Evolutionary conservation across 2,888 invertebrate species (phyloP).

Genomic region (Phaonia tiefii): DNA sequence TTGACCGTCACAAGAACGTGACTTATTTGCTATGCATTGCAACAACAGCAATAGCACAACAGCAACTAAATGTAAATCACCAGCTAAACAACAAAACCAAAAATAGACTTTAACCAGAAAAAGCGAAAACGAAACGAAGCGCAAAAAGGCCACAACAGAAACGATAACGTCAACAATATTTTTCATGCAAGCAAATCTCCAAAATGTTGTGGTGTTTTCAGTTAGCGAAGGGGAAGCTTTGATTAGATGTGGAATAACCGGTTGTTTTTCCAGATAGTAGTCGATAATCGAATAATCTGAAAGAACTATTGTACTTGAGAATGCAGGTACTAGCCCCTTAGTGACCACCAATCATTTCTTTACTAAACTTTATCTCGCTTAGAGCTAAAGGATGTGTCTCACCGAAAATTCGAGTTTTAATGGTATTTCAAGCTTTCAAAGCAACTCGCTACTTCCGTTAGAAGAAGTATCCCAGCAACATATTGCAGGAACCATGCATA

Average conservation of each 20-base stretch:
- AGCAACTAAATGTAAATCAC: slow-evolving; percentile 18
- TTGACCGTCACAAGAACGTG: slow-evolving; percentile 66
- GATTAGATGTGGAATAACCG: too few relatives aligned
- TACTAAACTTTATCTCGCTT: too few relatives aligned
- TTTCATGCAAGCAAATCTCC: slow-evolving; percentile 63
- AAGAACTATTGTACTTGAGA: too few relatives aligned
- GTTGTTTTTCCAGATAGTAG: neutral
- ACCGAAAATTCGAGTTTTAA: too few relatives aligned
- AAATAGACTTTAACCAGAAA: slow-evolving; percentile 35
- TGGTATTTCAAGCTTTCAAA: too few relatives aligned
- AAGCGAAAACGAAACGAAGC: slow-evolving; percentile 31
- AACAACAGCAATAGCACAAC: slow-evolving; percentile 51
- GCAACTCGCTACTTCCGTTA: too few relatives aligned
- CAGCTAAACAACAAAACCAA: slow-evolving; percentile 51
- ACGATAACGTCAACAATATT: slow-evolving; percentile 62
- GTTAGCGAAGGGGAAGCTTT: neutral
- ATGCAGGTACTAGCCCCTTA: too few relatives aligned
- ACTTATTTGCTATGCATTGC: slow-evolving; percentile 66
- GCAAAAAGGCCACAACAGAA: slow-evolving; percentile 29
- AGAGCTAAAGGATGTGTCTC: too few relatives aligned
- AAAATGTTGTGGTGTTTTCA: slow-evolving; percentile 41
- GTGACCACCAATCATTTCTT: too few relatives aligned
- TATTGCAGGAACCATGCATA: too few relatives aligned
- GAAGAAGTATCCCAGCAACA: too few relatives aligned
- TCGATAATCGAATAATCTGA: neutral